Percentiles rank a stretch among this genome's conserved stretches.
These are phyloP conservation scores for Cheilosia pagana DNA, from an alignment of 2,888 invertebrate species.

Conservation along the genomic window DNA sequence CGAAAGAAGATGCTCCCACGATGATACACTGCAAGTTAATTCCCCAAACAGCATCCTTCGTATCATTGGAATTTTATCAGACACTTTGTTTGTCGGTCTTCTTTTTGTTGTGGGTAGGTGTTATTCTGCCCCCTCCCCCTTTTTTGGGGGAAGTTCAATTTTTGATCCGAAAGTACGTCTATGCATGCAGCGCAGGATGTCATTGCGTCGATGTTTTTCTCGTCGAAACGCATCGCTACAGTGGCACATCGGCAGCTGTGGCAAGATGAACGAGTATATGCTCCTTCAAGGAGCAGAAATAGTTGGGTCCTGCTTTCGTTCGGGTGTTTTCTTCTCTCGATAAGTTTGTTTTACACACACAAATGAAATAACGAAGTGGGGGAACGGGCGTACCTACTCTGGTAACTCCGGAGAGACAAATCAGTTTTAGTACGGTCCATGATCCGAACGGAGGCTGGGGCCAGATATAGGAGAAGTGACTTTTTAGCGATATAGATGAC, in stretches of 20 bases:
- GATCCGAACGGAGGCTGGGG: neutral
- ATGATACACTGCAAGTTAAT: conserved; percentile 62
- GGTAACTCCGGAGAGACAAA: conserved; percentile 44
- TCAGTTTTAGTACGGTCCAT: conserved; percentile 18
- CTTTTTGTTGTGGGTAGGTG: conserved; percentile 9
- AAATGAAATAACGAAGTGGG: conserved; percentile 19
- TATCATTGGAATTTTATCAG: conserved; percentile 70
- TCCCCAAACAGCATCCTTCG: conserved; percentile 53
- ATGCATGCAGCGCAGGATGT: conserved; percentile 11
- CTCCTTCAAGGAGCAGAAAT: conserved; percentile 7
- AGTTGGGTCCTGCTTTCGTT: conserved; percentile 29
- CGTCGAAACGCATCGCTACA: conserved; percentile 23
- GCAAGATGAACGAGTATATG: conserved; percentile 50
- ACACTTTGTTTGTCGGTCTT: conserved; percentile 35
- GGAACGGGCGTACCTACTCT: neutral
- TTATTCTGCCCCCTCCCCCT: neutral
- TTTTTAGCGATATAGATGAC: conserved; percentile 19
- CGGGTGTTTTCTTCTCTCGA: conserved; percentile 33
- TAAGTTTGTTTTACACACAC: conserved; percentile 48
- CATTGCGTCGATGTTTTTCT: conserved; percentile 26
- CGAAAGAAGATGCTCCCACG: conserved; percentile 58
- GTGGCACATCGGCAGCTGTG: conserved; percentile 44
- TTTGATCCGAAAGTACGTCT: conserved; percentile 18
- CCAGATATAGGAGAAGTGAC: neutral
- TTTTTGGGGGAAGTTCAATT: conserved; percentile 14